Base-by-base conservation (phyloP, 2,888 invertebrate species). In the Schrankia costaestrigalis region DNA sequence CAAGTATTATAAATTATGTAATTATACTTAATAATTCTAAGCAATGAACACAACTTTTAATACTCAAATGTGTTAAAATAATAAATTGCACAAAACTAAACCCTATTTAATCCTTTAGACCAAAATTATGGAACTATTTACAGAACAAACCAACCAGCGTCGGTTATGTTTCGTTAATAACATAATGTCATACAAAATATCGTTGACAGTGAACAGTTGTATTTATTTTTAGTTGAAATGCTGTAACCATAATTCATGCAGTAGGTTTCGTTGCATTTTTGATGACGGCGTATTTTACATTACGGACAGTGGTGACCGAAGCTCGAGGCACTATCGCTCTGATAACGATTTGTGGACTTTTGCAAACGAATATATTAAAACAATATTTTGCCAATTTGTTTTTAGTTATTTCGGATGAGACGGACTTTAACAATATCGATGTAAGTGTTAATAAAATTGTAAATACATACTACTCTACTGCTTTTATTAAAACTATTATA, bases 271-370 rank as follows among this genome's bases (percentile, higher is more conserved):
- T 56, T 71, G 68, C 64, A 70, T 71, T 67, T 72, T 71, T 72
- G 71, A 73, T 72, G 70, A 67, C 57, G 52, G 48, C 42, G 53
- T 67, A 70, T 65, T 71, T 66, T 66, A 69, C 63, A 62, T 61
- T 58, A 61, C 53, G 53, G 67, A 61, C 64, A 63, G 55, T 48
- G 56, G 41, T 50, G 57, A 63, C 53, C 56, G 54, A 33, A 18
- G 49, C 57, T 45, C 35, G 44, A 41, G 53, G 58, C 56, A 41
- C 45, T 39, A 32, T 51, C 44, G 40, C 40, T 39, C 53, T 54
- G 66, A 67, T 72, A 71, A 63, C 65, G 56, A 43, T 50, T 54
- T 38, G 36, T n/a, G n/a, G n/a, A n/a, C n/a, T n/a, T n/a, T n/a
- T n/a, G n/a, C n/a, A n/a, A n/a, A n/a, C n/a, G n/a, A n/a, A n/a